Percentiles rank a stretch among this genome's conserved stretches.
phyloP scores from a whole-genome alignment of 2,113 vertebrate species.

The Strix uralensis region DNA sequence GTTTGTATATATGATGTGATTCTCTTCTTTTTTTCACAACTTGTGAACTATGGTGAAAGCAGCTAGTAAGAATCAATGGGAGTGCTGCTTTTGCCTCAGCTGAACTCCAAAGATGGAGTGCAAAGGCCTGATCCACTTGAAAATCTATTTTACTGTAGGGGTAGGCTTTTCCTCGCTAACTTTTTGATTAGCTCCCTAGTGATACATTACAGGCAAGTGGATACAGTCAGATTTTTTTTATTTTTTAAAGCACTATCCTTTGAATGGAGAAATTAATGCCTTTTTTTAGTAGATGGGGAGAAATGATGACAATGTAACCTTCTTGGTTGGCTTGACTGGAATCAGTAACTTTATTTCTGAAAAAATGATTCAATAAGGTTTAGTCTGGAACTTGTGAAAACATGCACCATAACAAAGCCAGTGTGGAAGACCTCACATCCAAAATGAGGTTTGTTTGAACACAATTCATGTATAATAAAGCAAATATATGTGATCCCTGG shows the following conservation, averaged over 20 bases:
- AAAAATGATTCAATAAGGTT: neutral
- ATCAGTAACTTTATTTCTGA: neutral
- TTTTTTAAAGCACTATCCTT: neutral
- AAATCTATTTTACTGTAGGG: neutral
- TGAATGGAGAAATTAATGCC: neutral
- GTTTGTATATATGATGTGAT: rapidly evolving
- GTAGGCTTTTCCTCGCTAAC: neutral
- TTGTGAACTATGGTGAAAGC: neutral
- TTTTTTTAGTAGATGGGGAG: neutral
- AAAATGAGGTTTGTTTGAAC: neutral
- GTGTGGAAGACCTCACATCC: neutral
- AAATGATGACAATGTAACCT: neutral
- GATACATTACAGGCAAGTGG: rapidly evolving
- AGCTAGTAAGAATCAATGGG: too few species aligned
- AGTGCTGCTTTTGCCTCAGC: neutral
- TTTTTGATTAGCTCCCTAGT: neutral
- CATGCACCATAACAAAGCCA: neutral
- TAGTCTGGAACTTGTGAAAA: neutral
- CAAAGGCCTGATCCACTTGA: neutral
- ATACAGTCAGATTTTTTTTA: neutral
- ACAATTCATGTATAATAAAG: neutral
- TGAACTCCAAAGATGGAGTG: neutral
- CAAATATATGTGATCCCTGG: neutral
- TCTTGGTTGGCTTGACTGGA: neutral
- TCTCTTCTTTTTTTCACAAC: neutral